Percentiles rank a stretch among this genome's conserved stretches.
These are phyloP conservation scores for Stramonita haemastoma DNA, from an alignment of 2,888 invertebrate species.

Conservation along the genomic window DNA sequence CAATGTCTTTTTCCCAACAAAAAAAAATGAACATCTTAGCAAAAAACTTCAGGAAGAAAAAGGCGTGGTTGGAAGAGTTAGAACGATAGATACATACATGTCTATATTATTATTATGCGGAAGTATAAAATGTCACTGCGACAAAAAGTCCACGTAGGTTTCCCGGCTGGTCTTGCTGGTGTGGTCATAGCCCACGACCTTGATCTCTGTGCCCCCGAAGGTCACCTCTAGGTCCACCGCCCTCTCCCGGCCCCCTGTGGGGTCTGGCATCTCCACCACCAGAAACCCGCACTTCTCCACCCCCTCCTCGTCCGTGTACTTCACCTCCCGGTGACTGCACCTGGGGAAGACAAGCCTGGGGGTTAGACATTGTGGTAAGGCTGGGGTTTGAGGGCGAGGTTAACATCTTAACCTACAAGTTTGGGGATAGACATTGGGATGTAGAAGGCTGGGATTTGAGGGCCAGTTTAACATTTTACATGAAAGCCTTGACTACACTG, in stretches of 20 bases:
- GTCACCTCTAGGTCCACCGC: slow-evolving; percentile 72
- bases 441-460: no score
- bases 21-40: not conserved
- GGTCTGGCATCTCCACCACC: slow-evolving; percentile 72
- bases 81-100: not conserved
- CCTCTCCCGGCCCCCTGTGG: slow-evolving; percentile 69
- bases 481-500: no score
- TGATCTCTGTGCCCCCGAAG: slow-evolving; percentile 72
- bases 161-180: slow-evolving; percentile 68
- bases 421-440: no score
- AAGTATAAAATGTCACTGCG: slow-evolving; percentile 39
- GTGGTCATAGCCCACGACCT: slow-evolving; percentile 71
- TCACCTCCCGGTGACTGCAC: slow-evolving; percentile 52
- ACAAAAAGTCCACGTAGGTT: slow-evolving; percentile 71
- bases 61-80: not conserved
- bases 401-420: no score
- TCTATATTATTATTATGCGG: not conserved
- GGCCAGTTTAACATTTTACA: no score
- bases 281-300: slow-evolving; percentile 72
- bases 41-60: not conserved
- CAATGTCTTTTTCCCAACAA: not conserved
- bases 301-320: slow-evolving; percentile 69
- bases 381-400: no score
- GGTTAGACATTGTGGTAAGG: no score
- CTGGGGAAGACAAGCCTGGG: not conserved